phyloP scores from a whole-genome alignment of 2,797 vertebrate species.

The Poeciliopsis infans region DNA sequence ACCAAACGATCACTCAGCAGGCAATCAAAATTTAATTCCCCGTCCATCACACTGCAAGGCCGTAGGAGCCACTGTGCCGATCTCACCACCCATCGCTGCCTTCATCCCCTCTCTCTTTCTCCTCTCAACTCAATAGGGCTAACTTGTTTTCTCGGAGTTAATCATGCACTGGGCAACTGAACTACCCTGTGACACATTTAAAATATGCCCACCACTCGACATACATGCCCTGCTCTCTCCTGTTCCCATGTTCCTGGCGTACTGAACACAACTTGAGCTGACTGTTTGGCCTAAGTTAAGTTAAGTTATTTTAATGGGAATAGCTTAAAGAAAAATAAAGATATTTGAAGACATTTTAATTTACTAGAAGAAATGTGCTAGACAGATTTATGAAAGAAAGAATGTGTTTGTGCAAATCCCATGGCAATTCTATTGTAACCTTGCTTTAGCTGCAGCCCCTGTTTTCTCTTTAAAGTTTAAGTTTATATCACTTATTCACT shows the following conservation, averaged over 20 bases:
- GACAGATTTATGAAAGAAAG: constrained; percentile 37
- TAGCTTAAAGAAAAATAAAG: constrained; percentile 30
- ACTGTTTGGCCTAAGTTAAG: constrained; percentile 42
- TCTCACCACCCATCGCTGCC: constrained; percentile 24
- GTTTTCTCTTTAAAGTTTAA: constrained; percentile 57
- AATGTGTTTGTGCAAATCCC: constrained; percentile 51
- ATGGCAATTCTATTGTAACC: constrained; percentile 32
- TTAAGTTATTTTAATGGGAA: constrained; percentile 44
- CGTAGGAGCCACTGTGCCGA: constrained; percentile 30
- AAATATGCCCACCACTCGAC: constrained; percentile 57
- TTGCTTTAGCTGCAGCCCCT: constrained; percentile 24
- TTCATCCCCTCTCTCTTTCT: constrained; percentile 32
- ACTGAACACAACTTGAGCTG: constrained; percentile 43
- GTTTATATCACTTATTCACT: constrained; percentile 40
- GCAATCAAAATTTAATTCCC: constrained; percentile 66
- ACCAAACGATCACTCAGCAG: constrained; percentile 61
- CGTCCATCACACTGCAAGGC: constrained; percentile 63
- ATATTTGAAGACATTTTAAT: constrained; percentile 53
- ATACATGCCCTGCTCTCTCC: constrained; percentile 34
- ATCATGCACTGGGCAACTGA: constrained; percentile 32
- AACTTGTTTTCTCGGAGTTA: constrained; percentile 43
- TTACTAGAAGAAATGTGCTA: constrained; percentile 50
- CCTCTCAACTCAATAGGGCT: constrained; percentile 38
- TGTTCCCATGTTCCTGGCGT: constrained; percentile 35
- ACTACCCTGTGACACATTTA: constrained; percentile 40